Percentiles rank a stretch among this genome's conserved stretches.
These are phyloP conservation scores for Anhinga anhinga DNA, from an alignment of 2,113 vertebrate species.

Conservation along the genomic window DNA sequence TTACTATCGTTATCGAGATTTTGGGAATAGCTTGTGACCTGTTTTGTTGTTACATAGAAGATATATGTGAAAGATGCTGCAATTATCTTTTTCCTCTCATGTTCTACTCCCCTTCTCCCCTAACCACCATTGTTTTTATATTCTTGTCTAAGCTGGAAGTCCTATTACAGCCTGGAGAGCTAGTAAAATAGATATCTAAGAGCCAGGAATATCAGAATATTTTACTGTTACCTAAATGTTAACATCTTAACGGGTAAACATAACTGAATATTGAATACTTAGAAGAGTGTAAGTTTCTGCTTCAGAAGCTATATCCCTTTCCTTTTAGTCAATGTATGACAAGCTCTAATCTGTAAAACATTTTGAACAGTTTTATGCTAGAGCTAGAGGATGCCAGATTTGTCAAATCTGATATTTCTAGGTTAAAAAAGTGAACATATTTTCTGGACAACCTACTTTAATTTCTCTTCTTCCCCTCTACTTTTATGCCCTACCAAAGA, in stretches of 20 bases:
- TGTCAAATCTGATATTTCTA: not conserved
- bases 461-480: not conserved
- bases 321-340: not conserved
- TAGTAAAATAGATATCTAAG: not conserved
- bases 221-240: not conserved
- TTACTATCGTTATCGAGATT: not conserved
- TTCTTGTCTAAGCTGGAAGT: not conserved
- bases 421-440: not conserved
- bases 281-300: not conserved
- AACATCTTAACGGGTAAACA: not conserved
- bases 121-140: not conserved
- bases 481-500: not conserved
- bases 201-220: not conserved
- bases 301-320: not conserved
- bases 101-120: not conserved
- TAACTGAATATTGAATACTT: not conserved
- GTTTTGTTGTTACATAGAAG: not conserved
- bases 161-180: not conserved
- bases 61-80: not conserved
- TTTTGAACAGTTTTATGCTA: not conserved
- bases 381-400: not conserved
- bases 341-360: not conserved
- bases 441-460: not conserved
- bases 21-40: not conserved
- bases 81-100: not conserved